These are phyloP conservation scores for Himalopsyche japonica DNA, from an alignment of 2,888 invertebrate genomes.

Conservation along the genomic window DNA sequence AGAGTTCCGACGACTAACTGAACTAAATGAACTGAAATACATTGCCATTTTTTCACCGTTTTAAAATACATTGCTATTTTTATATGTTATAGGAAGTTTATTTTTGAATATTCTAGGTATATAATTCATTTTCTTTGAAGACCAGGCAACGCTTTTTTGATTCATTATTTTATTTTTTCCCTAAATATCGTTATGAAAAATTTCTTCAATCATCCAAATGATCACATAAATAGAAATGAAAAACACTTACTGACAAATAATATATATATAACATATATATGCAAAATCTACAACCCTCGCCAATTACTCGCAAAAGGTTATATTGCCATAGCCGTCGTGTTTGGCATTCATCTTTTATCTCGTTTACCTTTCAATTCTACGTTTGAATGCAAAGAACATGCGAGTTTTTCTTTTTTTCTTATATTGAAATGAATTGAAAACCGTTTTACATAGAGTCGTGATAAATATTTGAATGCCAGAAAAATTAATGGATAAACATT, in stretches of 20 bases:
- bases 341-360: background rate
- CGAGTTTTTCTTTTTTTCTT: background rate
- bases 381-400: background rate
- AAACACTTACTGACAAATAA: background rate
- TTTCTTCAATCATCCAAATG: background rate
- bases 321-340: background rate
- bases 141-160: too few species aligned
- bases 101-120: too few species aligned
- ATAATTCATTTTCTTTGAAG: too few species aligned
- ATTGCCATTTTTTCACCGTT: too few species aligned
- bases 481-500: background rate
- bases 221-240: background rate
- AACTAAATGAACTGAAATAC: too few species aligned
- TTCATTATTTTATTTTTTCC: too few species aligned
- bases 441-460: background rate
- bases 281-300: background rate
- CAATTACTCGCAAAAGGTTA: background rate
- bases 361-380: background rate
- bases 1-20: too few species aligned
- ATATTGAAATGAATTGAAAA: background rate
- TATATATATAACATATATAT: background rate
- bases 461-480: background rate
- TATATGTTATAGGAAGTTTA: too few species aligned
- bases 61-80: too few species aligned
- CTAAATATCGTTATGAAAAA: too few species aligned